Percentiles rank a stretch among this genome's conserved stretches.
These are phyloP conservation scores for Aphelenchoides avenae DNA, from an alignment of 1,140 invertebrate species.

Conservation along the genomic window DNA sequence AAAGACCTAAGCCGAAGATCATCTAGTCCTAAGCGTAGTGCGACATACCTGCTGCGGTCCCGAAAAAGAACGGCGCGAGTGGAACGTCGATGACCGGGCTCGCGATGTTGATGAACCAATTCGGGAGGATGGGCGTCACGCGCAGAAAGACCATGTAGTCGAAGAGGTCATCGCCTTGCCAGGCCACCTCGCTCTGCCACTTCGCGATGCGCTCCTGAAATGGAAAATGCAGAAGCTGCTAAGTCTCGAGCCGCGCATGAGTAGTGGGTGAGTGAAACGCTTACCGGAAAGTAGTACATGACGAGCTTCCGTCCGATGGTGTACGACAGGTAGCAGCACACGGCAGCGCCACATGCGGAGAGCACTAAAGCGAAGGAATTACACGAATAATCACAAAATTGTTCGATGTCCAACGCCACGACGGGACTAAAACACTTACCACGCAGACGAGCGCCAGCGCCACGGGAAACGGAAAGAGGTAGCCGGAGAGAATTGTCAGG, in stretches of 20 bases:
- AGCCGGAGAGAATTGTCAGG: conserved; percentile 90
- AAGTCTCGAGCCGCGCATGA: too few relatives aligned
- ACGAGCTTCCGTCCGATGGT: conserved; percentile 79
- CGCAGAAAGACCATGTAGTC: conserved; percentile 95
- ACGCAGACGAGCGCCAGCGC: conserved; percentile 85
- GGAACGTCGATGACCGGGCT: conserved; percentile 93
- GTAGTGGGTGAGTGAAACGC: too few relatives aligned
- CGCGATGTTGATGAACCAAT: conserved; percentile 98
- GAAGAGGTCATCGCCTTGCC: conserved; percentile 77
- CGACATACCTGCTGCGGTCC: conserved; percentile 70
- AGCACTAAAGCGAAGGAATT: conserved; percentile 65
- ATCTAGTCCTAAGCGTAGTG: too few relatives aligned
- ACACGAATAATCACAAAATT: conserved; percentile 10
- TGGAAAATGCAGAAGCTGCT: too few relatives aligned
- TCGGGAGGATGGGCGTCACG: conserved; percentile 94
- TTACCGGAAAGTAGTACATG: conserved; percentile 80
- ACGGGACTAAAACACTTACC: conserved; percentile 63
- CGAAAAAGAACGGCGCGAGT: conserved; percentile 80
- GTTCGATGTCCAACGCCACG: not conserved
- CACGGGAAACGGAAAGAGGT: conserved; percentile 84
- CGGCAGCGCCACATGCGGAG: conserved; percentile 85
- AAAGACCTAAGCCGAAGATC: not conserved
- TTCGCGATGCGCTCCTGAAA: conserved; percentile 73
- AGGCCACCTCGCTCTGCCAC: conserved; percentile 77
- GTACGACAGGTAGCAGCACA: conserved; percentile 88